Percentiles rank a stretch among this genome's conserved stretches.
Evolutionary conservation across 2,888 invertebrate species (phyloP).

Genomic region (Conchocele bisecta): DNA sequence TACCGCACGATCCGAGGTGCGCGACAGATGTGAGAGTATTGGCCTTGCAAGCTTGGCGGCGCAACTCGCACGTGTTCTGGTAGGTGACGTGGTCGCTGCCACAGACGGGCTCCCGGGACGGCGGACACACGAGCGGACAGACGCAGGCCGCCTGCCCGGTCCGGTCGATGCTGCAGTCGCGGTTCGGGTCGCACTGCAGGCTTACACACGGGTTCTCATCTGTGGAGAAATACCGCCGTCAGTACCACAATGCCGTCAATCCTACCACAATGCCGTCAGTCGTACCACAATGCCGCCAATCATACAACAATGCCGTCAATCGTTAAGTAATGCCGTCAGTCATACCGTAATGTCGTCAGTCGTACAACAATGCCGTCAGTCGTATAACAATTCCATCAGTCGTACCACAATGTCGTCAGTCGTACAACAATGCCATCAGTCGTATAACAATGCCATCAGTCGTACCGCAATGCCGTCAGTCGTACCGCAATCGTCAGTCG

Average conservation of each 20-base stretch:
- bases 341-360: no score
- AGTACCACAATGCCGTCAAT: no score
- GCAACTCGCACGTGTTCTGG: conserved; percentile 90
- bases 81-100: conserved; percentile 84
- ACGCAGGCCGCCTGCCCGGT: conserved; percentile 92
- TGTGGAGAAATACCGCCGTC: conserved; percentile 83
- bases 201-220: conserved; percentile 93
- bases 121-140: conserved; percentile 93
- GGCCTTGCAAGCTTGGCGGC: conserved; percentile 89
- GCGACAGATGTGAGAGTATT: conserved; percentile 89
- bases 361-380: no score
- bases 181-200: conserved; percentile 89
- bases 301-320: conserved; percentile 1
- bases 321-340: neutral
- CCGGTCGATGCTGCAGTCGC: conserved; percentile 91
- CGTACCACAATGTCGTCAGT: no score
- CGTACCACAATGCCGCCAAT: neutral
- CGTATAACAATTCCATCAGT: no score
- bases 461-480: conserved; percentile 6
- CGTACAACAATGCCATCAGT: no score
- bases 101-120: conserved; percentile 86
- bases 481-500: conserved; percentile 3
- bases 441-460: no score
- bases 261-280: no score
- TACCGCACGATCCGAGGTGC: conserved; percentile 93